These are phyloP conservation scores for Papilio demoleus DNA, from an alignment of 2,888 invertebrate species.

Conservation along the genomic window DNA sequence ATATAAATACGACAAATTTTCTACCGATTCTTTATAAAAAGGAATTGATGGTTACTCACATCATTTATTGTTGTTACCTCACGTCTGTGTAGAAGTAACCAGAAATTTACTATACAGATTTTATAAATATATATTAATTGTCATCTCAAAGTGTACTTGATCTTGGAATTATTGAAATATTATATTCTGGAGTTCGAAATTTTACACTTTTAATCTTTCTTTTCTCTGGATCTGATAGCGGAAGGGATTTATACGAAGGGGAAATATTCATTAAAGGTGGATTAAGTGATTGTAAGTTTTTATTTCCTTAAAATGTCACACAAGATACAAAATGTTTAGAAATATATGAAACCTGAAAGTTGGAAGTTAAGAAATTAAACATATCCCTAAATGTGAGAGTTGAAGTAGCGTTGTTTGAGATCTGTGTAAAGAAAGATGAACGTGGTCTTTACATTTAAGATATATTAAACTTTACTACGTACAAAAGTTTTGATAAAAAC, in stretches of 20 bases:
- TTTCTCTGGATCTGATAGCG: neutral
- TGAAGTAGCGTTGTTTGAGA: neutral
- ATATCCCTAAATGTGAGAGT: neutral
- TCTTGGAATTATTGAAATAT: neutral
- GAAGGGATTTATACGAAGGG: too few relatives aligned
- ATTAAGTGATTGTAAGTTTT: too few relatives aligned
- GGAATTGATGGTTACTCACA: neutral
- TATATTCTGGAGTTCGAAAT: neutral
- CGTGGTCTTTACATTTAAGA: conserved; percentile 7
- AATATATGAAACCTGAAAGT: neutral
- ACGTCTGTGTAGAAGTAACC: too few relatives aligned
- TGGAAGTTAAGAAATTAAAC: conserved; percentile 3
- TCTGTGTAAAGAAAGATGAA: neutral
- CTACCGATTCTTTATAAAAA: neutral
- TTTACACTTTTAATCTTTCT: neutral
- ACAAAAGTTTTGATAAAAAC: neutral
- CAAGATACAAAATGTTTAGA: neutral
- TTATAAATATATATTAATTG: too few relatives aligned
- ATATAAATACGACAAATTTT: neutral
- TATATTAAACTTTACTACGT: conserved; percentile 14
- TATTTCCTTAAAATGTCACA: too few relatives aligned
- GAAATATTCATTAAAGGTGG: too few relatives aligned
- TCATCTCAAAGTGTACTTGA: too few relatives aligned
- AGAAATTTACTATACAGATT: too few relatives aligned
- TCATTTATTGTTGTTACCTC: neutral